Evolutionary conservation across 2,113 vertebrate species (phyloP).

Genomic region (Urocynchramus pylzowi): DNA sequence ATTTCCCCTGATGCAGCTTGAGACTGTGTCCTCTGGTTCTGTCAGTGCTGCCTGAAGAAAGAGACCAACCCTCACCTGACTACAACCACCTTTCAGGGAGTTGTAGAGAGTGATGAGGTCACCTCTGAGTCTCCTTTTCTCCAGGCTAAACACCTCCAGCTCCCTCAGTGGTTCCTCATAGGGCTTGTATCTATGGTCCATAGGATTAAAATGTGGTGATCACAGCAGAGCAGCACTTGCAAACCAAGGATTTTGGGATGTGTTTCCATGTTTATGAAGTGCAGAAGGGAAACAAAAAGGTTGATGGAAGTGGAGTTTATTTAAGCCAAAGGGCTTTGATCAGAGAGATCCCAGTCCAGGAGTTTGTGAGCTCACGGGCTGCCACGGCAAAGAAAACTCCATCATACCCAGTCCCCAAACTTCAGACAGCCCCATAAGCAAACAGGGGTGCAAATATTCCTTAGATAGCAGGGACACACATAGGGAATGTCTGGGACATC

Average conservation of each 20-base stretch:
- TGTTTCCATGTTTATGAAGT: neutral
- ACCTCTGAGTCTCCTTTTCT: neutral
- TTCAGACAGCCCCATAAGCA: neutral
- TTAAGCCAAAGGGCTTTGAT: neutral
- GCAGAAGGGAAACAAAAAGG: neutral
- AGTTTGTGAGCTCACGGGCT: neutral
- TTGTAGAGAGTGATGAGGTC: neutral
- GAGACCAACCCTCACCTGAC: neutral
- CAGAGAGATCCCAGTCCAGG: neutral
- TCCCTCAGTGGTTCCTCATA: neutral
- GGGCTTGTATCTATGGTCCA: accelerated
- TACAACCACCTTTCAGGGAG: neutral
- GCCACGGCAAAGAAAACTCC: neutral
- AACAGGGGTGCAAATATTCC: neutral
- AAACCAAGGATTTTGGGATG: neutral
- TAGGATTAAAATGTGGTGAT: neutral
- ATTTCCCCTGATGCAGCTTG: neutral
- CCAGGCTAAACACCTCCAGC: neutral
- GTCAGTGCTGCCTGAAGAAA: neutral
- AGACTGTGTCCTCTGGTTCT: neutral
- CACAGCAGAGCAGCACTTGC: neutral
- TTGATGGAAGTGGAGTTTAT: neutral
- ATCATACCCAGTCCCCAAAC: neutral
- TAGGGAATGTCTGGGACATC: neutral
- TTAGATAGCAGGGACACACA: neutral